These are phyloP conservation scores for Pammene aurita DNA, from an alignment of 2,888 invertebrate species.

Conservation along the genomic window DNA sequence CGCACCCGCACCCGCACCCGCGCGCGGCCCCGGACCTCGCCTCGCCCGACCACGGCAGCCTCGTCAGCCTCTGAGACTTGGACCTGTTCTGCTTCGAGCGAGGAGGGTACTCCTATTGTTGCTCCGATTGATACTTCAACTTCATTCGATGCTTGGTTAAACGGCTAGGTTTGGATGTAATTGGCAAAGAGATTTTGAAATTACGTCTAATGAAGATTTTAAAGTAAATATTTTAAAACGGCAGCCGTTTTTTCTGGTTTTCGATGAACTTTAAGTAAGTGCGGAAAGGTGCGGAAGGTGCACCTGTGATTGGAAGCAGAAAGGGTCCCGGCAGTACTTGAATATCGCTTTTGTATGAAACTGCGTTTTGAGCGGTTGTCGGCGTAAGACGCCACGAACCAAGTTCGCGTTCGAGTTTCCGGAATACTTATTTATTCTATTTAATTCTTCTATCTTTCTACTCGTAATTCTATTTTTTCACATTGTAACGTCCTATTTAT, in stretches of 20 bases:
- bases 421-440: slow-evolving; percentile 55
- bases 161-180: too few species aligned
- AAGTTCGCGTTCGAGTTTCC: slow-evolving; percentile 58
- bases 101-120: neutral
- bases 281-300: neutral
- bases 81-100: slow-evolving; percentile 21
- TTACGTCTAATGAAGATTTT: too few species aligned
- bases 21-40: slow-evolving; percentile 88
- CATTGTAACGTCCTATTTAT: slow-evolving; percentile 43
- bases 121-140: neutral
- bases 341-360: slow-evolving; percentile 31
- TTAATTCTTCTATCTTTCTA: slow-evolving; percentile 45
- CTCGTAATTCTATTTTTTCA: slow-evolving; percentile 46
- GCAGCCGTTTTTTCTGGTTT: too few species aligned
- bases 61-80: slow-evolving; percentile 90
- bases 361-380: slow-evolving; percentile 36
- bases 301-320: slow-evolving; percentile 9
- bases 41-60: slow-evolving; percentile 89
- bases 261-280: too few species aligned
- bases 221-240: too few species aligned
- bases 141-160: neutral
- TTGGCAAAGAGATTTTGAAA: too few species aligned
- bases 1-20: slow-evolving; percentile 88
- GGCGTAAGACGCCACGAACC: slow-evolving; percentile 50
- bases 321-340: slow-evolving; percentile 28